These are phyloP conservation scores for Thunnus thynnus DNA, from an alignment of 2,113 vertebrate genomes.

Conservation along the genomic window DNA sequence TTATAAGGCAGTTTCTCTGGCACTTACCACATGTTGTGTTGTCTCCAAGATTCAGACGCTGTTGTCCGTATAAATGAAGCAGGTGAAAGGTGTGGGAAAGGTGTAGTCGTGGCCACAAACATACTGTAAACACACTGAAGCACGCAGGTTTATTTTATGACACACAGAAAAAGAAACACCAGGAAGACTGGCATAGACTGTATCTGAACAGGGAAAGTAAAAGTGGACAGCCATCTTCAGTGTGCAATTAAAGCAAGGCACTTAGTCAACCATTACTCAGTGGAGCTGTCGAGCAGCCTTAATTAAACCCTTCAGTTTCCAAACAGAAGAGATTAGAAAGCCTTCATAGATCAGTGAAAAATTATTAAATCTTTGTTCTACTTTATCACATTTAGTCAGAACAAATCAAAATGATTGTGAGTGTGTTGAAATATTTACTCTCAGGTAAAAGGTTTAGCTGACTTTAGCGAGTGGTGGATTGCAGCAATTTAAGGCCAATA, in stretches of 20 bases:
- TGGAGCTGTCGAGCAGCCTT: not conserved
- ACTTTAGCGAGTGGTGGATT: not conserved
- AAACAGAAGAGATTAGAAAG: not conserved
- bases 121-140: not conserved
- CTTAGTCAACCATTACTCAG: not conserved
- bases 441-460: not conserved
- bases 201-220: not conserved
- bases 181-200: not conserved
- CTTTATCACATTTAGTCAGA: not conserved
- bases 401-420: too few species aligned
- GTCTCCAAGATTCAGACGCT: not conserved
- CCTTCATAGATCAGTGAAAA: not conserved
- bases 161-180: not conserved
- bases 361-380: not conserved
- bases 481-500: conserved; percentile 1
- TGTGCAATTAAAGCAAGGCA: not conserved
- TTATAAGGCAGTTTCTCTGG: too few species aligned
- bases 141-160: not conserved
- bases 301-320: not conserved
- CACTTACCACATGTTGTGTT: not conserved
- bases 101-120: not conserved
- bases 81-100: not conserved
- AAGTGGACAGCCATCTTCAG: not conserved
- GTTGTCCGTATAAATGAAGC: not conserved
- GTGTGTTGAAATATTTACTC: not conserved